Evolutionary conservation across 1,140 invertebrate genomes (phyloP), one percentile per base, ranked within the genome.

Genomic region (Cydia splendana): DNA sequence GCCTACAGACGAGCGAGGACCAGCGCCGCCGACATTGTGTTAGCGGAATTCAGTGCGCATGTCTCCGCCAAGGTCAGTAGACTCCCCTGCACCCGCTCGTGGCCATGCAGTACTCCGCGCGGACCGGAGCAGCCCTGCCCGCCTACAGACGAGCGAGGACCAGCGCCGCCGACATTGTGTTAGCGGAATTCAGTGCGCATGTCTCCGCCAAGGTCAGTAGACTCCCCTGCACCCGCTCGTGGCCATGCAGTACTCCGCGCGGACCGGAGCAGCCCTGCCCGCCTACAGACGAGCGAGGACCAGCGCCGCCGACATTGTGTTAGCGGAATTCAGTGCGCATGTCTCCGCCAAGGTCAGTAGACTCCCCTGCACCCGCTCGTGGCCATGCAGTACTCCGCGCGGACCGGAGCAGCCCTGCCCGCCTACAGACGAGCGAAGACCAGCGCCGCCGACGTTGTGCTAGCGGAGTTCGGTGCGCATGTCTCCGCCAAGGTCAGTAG

Each of bases 171-270:
- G 89, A 92, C 75, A 0, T 92, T n/a, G 84, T 90, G 67, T 79
- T 92, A 0, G 89, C 86, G 0, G 79, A 84, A 0, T 86, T 74
- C 74, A 77, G 77, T 7, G 80, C 84, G n/a, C 24, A 24, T 24
- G 24, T 24, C 24, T 24, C 24, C 1, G 24, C 24, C 24, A 24
- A 24, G 24, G 24, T 24, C 24, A 24, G 24, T 24, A 97, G 82
- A 93, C 95, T 62, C 87, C 97, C 2, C 91, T 97, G 28, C 95
- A 97, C 88, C 96, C 97, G 0, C 79, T 96, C 0, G 80, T 95
- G 20, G 88, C 90, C 12, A 86, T 97, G 79, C 94, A 96, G 77
- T 94, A 95, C 69, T 89, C 89, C 5, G 87, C 93, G 65, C 86
- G 93, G 77, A 89, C 85, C 62, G 84, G 82, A 80, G 77, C 79